These are phyloP conservation scores for Craniophora ligustri DNA, from an alignment of 2,888 invertebrate species.

Conservation along the genomic window DNA sequence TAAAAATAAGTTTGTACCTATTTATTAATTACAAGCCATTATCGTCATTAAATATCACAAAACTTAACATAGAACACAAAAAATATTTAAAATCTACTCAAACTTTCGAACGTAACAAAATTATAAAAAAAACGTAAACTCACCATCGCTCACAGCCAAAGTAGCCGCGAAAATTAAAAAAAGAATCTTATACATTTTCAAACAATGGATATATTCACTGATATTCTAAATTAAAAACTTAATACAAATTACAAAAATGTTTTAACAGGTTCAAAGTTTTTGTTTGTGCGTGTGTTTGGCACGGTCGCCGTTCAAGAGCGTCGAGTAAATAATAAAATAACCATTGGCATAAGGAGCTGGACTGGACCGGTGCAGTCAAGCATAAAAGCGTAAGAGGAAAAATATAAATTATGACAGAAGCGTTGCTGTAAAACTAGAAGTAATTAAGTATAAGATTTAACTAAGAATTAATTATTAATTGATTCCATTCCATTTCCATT, in stretches of 20 bases:
- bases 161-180: slow-evolving; percentile 64
- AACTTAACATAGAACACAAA: background rate
- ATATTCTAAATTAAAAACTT: slow-evolving; percentile 4
- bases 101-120: background rate
- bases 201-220: slow-evolving; percentile 18
- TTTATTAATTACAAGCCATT: too few relatives aligned
- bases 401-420: slow-evolving; percentile 9
- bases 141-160: slow-evolving; percentile 67
- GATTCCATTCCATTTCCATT: too few relatives aligned
- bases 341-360: slow-evolving; percentile 67
- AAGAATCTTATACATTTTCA: slow-evolving; percentile 66
- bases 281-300: slow-evolving; percentile 44
- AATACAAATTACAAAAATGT: slow-evolving; percentile 1
- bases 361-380: slow-evolving; percentile 75
- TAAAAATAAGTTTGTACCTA: too few relatives aligned
- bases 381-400: slow-evolving; percentile 53
- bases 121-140: slow-evolving; percentile 39
- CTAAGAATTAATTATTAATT: too few relatives aligned
- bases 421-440: background rate
- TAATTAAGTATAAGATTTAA: too few relatives aligned
- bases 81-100: background rate
- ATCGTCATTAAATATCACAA: too few relatives aligned
- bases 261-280: slow-evolving; percentile 14
- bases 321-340: slow-evolving; percentile 71
- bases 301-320: slow-evolving; percentile 52